These are phyloP conservation scores for Scolopax mira DNA, from an alignment of 2,113 vertebrate genomes.

Conservation along the genomic window DNA sequence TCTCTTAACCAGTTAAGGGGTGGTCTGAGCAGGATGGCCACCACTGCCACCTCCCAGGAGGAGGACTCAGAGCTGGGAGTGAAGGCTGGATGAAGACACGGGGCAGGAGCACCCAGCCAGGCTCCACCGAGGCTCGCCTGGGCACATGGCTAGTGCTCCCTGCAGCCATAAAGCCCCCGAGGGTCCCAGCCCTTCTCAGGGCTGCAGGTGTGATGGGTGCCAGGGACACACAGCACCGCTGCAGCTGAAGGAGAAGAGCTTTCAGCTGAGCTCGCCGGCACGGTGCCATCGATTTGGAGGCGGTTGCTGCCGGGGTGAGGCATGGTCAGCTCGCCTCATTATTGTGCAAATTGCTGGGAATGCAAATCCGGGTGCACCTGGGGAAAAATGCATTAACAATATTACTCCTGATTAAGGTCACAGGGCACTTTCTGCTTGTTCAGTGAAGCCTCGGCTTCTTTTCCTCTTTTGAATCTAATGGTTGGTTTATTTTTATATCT, in stretches of 20 bases:
- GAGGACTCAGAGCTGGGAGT: not conserved
- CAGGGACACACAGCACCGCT: accelerated
- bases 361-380: not conserved
- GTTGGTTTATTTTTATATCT: not conserved
- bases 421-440: not conserved
- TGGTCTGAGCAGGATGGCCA: not conserved
- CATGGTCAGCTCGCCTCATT: not conserved
- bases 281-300: not conserved
- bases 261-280: accelerated
- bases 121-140: not conserved
- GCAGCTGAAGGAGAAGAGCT: not conserved
- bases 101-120: not conserved
- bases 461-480: not conserved
- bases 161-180: not conserved
- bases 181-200: accelerated
- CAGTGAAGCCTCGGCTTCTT: not conserved
- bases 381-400: not conserved
- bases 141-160: not conserved
- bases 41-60: not conserved
- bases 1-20: not conserved
- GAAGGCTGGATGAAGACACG: not conserved
- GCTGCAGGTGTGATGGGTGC: not conserved
- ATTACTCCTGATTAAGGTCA: not conserved
- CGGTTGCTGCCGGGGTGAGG: not conserved
- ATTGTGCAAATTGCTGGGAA: not conserved